Evolutionary conservation across 2,888 invertebrate genomes (phyloP), one percentile per base, ranked within the genome.

Genomic region (Exephanes ischioxanthus): DNA sequence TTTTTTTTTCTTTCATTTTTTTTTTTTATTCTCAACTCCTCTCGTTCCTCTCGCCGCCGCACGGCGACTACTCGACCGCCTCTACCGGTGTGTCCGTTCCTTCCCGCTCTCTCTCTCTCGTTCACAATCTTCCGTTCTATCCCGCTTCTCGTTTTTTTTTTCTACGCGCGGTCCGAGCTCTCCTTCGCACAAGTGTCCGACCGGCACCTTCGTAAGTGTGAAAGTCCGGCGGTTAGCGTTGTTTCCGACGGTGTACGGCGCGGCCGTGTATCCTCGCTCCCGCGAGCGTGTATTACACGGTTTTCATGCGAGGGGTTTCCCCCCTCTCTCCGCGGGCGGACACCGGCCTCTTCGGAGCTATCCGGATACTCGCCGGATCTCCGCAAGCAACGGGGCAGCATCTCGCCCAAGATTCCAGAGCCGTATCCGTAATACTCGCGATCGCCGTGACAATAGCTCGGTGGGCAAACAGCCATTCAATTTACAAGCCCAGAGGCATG

Each of bases 361-460:
- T 77, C 48, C 76, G 33, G 41, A 48, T 63, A 63, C 19, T 22
- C 66, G 22, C 33, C 11, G 53, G 53, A 77, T 30, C 73, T 61
- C 11, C 77, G 41, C 67, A 30, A 77, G 55, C 67, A 26, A 66
- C 51, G 26, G 55, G 53, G 53, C 51, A 53, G 30, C 61, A 16
- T 9, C 30, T 71, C 37, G 78, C 67, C 78, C 66, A 78, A 73
- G 84, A 80, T 83, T 80, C 84, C 51, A 80, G 71, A 80, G 73
- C 70, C 63, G 16, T 53, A 58, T 58, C 22, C 26, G 26, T 70
- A 48, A 14, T 16, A 3, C 41, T 41, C 89, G 89, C 89, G 91
- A 92, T 92, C 92, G 92, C 92, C 92, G 92, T 92, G 92, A 92
- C 92, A 92, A 92, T 92, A 92, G 92, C 91, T 89, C 85, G 58